Conservation (phyloP, 2,113 vertebrate species). For the Chaetops frenatus region DNA sequence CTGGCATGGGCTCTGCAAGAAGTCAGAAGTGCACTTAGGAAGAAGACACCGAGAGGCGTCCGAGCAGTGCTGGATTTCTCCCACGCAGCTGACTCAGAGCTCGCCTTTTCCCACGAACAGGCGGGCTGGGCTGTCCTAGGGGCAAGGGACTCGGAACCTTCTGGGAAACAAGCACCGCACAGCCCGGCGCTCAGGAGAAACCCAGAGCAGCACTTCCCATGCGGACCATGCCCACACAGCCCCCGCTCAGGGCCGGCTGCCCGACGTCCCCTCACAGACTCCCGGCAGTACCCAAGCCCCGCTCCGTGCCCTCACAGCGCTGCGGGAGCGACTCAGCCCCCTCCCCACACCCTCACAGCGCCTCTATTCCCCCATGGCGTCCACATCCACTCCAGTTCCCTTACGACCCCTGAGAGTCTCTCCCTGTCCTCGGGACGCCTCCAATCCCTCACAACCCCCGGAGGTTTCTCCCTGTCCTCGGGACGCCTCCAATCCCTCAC, state of each 20-base stretch:
- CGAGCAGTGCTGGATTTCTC: not conserved
- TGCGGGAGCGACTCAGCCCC: not conserved
- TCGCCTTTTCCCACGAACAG: rapidly evolving
- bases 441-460: not conserved
- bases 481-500: not conserved
- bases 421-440: rapidly evolving
- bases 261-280: not conserved
- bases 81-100: not conserved
- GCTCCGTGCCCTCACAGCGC: rapidly evolving
- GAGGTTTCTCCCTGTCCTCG: not conserved
- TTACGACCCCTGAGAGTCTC: rapidly evolving
- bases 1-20: rapidly evolving
- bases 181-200: not conserved
- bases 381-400: not conserved
- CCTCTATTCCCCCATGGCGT: rapidly evolving
- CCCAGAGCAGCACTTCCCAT: not conserved
- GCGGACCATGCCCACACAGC: rapidly evolving
- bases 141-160: rapidly evolving
- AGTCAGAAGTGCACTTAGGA: rapidly evolving
- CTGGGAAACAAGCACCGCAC: not conserved
- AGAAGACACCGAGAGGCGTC: rapidly evolving
- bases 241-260: not conserved
- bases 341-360: not conserved
- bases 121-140: rapidly evolving
- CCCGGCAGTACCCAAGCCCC: rapidly evolving